Evolutionary conservation across 1,140 invertebrate genomes (phyloP), one percentile per base, ranked within the genome.

Genomic region (Drosophila guanche): DNA sequence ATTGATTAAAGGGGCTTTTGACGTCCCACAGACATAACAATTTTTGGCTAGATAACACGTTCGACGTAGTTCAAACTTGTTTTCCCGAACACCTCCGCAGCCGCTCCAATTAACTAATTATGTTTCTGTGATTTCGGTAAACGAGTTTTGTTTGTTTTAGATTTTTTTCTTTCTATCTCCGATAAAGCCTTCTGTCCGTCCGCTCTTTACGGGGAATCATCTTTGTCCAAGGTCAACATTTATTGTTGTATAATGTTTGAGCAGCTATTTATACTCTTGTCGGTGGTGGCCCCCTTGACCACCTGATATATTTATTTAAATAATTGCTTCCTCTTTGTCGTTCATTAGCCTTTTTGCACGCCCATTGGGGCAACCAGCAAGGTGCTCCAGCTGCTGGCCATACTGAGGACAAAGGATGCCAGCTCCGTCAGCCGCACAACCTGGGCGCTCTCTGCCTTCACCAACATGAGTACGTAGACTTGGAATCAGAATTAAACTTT

Each of bases 291-390:
- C 33, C 33, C 25, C 40, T 33, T 40, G 41, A 40, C 42, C 53
- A 65, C 57, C 73, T 81, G 46, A 73, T 55, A 51, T 69, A 66
- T 33, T 55, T 12, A 47, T 57, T 58, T 48, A 46, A 40, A 46
- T 54, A 57, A 54, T 41, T 60, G 12, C 23, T 53, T 42, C 33
- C 20, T 50, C 70, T 46, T 23, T 91, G 69, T 91, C 92, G n/a
- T 51, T 0, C 0, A 89, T 2, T 70, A 95, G 95, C 94, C 95
- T 3, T 92, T 95, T 25, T 95, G 94, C 76, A 95, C 94, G 0
- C 95, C 95, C 4, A 94, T 95, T 70, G 95, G 95, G 43, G 94
- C 94, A 27, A 95, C 94, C 2, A 95, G 94, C 56, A 95, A 95
- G 92, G 90, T 95, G 16, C 91, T 95, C 42, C 95, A 95, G 79